These are phyloP conservation scores for Ceratina japonica DNA, from an alignment of 1,140 invertebrate genomes.

Conservation along the genomic window DNA sequence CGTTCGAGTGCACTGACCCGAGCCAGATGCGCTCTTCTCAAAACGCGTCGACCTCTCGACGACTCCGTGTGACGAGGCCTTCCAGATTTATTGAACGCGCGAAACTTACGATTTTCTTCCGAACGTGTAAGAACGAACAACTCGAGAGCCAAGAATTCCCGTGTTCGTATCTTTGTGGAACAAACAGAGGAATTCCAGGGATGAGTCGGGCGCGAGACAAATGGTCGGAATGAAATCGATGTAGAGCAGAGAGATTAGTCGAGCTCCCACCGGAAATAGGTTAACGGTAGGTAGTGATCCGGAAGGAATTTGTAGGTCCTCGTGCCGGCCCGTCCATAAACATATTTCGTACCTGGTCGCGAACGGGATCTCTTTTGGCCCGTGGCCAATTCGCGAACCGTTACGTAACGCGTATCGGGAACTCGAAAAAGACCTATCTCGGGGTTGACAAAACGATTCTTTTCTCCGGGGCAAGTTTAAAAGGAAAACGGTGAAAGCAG, in stretches of 20 bases:
- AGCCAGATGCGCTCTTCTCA: background rate
- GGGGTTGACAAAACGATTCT: too few species aligned
- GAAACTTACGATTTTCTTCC: too few species aligned
- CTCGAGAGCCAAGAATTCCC: too few species aligned
- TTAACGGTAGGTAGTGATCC: conserved; percentile 8
- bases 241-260: background rate
- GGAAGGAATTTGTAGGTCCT: conserved; percentile 26
- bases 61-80: too few species aligned
- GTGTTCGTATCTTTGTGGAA: too few species aligned
- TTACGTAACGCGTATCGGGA: background rate
- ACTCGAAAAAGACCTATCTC: background rate
- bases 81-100: too few species aligned
- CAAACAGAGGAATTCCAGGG: too few species aligned
- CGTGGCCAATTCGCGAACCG: background rate
- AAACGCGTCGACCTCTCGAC: too few species aligned
- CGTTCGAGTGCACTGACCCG: background rate
- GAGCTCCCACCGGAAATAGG: conserved; percentile 27
- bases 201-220: background rate
- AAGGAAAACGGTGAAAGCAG: background rate
- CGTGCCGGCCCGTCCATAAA: conserved; percentile 21
- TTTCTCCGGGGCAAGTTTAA: too few species aligned
- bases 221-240: conserved; percentile 7
- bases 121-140: too few species aligned
- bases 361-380: background rate
- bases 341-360: conserved; percentile 6